These are phyloP conservation scores for Eulemur macaco DNA, from an alignment of 2,113 vertebrate species.

Conservation along the genomic window DNA sequence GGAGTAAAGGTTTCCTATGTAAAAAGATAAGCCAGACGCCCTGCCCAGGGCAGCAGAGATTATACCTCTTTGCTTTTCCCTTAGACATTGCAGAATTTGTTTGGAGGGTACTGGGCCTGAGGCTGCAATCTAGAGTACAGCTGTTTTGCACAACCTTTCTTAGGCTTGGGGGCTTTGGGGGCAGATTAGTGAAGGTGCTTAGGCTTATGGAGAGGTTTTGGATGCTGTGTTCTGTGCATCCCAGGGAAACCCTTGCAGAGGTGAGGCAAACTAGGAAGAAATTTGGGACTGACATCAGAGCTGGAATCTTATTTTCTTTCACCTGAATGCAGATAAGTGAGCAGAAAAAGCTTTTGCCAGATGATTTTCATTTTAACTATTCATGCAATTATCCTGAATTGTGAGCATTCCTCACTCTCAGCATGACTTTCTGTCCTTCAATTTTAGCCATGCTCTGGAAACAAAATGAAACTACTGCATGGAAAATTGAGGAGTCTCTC, in stretches of 20 bases:
- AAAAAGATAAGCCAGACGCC: background rate
- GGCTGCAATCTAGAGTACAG: background rate
- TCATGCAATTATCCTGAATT: background rate
- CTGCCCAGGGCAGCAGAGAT: background rate
- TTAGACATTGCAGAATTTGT: background rate
- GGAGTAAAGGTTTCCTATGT: background rate
- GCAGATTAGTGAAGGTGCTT: background rate
- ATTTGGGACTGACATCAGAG: background rate
- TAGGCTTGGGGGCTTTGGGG: background rate
- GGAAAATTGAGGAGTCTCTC: background rate
- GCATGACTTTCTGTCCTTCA: background rate
- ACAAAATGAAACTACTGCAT: background rate
- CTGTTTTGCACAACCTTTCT: background rate
- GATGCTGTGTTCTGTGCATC: background rate
- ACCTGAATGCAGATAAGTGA: background rate
- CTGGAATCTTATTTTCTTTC: background rate
- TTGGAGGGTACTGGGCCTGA: background rate
- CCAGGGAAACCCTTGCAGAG: background rate
- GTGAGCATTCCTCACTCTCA: background rate
- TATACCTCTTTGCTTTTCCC: background rate
- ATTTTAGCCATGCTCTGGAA: background rate
- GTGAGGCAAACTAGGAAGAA: background rate
- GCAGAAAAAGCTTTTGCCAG: background rate
- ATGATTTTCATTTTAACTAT: background rate
- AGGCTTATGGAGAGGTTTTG: background rate